Evolutionary conservation across 2,113 vertebrate genomes (phyloP), one percentile per base, ranked within the genome.

Genomic region (Microcebus murinus): DNA sequence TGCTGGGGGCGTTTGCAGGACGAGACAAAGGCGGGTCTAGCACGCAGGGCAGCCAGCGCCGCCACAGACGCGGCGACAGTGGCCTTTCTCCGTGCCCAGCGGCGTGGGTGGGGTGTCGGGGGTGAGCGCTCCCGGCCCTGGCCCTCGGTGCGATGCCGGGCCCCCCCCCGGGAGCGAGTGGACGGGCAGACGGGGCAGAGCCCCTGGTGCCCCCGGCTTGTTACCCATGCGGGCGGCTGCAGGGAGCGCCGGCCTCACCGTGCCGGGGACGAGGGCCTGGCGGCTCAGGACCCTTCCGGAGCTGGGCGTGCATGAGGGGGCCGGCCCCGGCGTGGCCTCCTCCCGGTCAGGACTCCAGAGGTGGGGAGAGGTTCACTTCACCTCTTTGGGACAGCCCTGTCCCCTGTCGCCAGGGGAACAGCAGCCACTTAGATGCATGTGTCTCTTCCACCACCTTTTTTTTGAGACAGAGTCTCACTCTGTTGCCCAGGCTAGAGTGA

Each of bases 271-370:
- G 73, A 73, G 65, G 34, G 55, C 14, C 20, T 48, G 48, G 48
- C 0, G 48, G 48, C 48, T 48, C 48, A 48, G 48, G 48, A 48
- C 48, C 52, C 59, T 84, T 45, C 55, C 76, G 57, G 57, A 29
- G 0, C 0, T 1, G 6, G 0, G 7, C 0, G 52, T 10, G 3
- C 6, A 27, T 0, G 31, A 18, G 13, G 0, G 17, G 18, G 18
- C 6, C 6, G 27, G 5, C n/a, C 52, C 45, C 0, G 36, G 39
- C 0, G 42, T 15, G 15, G 6, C 39, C 3, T 0, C 31, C 67
- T n/a, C 31, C 21, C 2, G 57, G 74, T 61, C n/a, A 25, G 27
- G 5, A 15, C 70, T 31, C 36, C n/a, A 57, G 21, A 4, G 4
- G 3, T 0, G 9, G 86, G 23, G 1, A 1, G 6, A 1, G 6